These are phyloP conservation scores for Rhingia rostrata DNA, from an alignment of 2,888 invertebrate species.

Conservation along the genomic window DNA sequence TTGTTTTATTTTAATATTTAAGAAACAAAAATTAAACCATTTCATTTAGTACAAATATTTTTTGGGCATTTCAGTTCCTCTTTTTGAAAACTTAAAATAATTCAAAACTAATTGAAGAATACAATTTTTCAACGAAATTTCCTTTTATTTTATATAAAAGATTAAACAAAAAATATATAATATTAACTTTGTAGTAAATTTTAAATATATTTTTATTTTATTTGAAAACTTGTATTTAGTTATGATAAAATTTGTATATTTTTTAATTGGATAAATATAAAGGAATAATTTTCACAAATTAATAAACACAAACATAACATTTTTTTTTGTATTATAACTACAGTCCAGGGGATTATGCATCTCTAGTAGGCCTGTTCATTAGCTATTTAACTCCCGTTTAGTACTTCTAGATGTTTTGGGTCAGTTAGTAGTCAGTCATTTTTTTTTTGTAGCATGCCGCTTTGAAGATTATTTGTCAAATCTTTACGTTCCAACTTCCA, in stretches of 20 bases:
- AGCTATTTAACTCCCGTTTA: too few relatives aligned
- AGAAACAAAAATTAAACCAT: slow-evolving; percentile 49
- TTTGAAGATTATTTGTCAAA: too few relatives aligned
- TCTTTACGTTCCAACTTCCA: too few relatives aligned
- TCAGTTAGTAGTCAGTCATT: too few relatives aligned
- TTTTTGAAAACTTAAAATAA: slow-evolving; percentile 25
- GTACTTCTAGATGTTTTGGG: too few relatives aligned
- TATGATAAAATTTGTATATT: slow-evolving; percentile 62
- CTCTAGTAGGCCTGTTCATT: too few relatives aligned
- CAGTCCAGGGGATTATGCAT: background rate
- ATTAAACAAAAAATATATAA: slow-evolving; percentile 35
- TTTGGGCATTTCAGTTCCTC: slow-evolving; percentile 68
- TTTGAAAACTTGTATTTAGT: slow-evolving; percentile 56
- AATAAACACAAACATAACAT: slow-evolving; percentile 34
- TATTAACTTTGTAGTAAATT: slow-evolving; percentile 69
- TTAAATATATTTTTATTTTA: slow-evolving; percentile 44
- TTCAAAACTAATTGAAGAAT: slow-evolving; percentile 29
- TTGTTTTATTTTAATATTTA: slow-evolving; percentile 26
- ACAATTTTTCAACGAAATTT: slow-evolving; percentile 24
- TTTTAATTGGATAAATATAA: slow-evolving; percentile 67
- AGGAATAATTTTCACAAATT: slow-evolving; percentile 50
- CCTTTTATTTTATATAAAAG: slow-evolving; percentile 22
- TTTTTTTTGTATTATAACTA: background rate
- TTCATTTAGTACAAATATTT: slow-evolving; percentile 74
- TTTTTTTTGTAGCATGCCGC: too few relatives aligned